Evolutionary conservation across 2,797 vertebrate genomes (phyloP), one percentile per base, ranked within the genome.

Genomic region (Enteromius radiatus): DNA sequence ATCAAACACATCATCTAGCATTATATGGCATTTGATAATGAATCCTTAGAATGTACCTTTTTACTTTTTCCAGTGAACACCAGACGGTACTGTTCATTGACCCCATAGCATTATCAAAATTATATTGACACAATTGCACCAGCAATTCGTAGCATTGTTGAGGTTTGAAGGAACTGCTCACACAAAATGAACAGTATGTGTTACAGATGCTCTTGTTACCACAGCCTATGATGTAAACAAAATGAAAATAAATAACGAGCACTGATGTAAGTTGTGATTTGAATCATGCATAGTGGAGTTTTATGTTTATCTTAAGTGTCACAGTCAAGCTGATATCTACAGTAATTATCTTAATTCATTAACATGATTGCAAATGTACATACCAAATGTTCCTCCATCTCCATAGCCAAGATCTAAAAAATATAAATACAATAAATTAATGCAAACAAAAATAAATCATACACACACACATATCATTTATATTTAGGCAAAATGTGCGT

Each of bases 61-160:
- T 93, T 61, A 95, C 92, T 17, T 90, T 92, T 47, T 86, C 80
- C 95, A 94, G 93, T 54, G 63, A 76, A 85, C 95, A 95, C 91
- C 91, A 92, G 70, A 93, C 89, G 0, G 84, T 88, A 87, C 28
- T 84, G 83, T 92, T 94, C 3, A 92, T 70, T 17, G 80, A 75
- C 0, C 0, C 0, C 93, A 95, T 94, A 12, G 21, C 4, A 0
- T 0, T 0, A 3, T 38, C 0, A 69, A 93, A 95, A 0, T 0
- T 0, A 8, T 67, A 3, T 41, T 88, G 87, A 0, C 67, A 0
- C 0, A 0, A 0, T 0, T 19, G 0, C 21, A 19, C 0, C 7
- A 94, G 10, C 0, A 0, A 0, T 4, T 82, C 23, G 43, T 94
- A 90, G 87, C 94, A 95, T 0, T 52, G 0, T 84, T 89, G 91